Conservation (phyloP, 2,797 vertebrate genomes). For the Picus viridis region DNA sequence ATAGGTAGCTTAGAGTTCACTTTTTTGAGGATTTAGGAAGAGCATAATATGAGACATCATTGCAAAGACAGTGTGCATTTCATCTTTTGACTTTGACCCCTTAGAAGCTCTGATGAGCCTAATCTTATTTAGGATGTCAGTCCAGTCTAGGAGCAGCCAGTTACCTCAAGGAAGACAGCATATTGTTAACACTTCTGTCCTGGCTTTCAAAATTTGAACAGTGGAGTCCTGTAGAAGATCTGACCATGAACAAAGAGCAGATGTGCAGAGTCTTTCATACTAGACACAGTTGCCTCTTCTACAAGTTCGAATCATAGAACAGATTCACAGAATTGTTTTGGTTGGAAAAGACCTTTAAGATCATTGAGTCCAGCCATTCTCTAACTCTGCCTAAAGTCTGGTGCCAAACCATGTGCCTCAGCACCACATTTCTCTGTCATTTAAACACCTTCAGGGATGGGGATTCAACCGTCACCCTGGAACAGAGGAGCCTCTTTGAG, state of each 20-base stretch:
- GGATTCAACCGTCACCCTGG: no score
- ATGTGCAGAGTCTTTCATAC: background rate
- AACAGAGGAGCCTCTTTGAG: no score
- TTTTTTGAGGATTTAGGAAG: background rate
- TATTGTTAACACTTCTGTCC: background rate
- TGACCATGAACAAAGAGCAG: background rate
- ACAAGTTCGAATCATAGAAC: background rate
- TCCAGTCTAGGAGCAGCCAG: background rate
- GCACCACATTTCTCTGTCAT: no score
- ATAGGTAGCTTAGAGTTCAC: background rate
- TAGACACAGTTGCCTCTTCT: background rate
- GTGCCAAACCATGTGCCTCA: no score
- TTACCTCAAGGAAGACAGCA: background rate
- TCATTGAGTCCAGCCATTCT: no score
- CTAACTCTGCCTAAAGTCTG: no score
- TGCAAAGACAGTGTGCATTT: accelerated
- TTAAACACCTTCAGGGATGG: no score
- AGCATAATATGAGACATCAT: background rate
- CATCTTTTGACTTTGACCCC: no score
- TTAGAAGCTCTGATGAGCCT: background rate
- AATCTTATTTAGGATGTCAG: background rate
- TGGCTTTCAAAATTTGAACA: background rate
- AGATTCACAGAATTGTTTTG: no score
- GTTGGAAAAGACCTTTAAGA: no score
- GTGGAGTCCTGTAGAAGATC: background rate